phyloP scores from a whole-genome alignment of 2,797 vertebrate species.

The Naso thynnoides region DNA sequence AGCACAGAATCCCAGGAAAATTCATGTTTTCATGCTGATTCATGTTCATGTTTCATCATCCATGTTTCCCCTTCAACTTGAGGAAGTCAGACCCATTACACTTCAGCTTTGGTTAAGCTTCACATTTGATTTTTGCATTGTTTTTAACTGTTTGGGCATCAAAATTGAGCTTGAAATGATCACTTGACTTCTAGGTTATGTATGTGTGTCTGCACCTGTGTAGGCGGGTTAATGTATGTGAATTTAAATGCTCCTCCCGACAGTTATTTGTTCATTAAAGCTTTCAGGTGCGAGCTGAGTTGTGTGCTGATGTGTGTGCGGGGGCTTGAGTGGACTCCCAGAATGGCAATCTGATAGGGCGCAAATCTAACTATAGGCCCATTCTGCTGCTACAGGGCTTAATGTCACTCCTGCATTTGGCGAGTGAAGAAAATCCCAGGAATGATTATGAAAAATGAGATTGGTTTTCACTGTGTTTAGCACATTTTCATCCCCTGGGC shows the following conservation, averaged over 20 bases:
- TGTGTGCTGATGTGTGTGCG: constrained; percentile 10
- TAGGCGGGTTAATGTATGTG: constrained; percentile 26
- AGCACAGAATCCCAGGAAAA: constrained; percentile 4
- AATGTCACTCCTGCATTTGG: constrained; percentile 80
- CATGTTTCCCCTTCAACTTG: constrained; percentile 32
- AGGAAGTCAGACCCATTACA: constrained; percentile 39
- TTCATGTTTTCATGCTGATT: neutral
- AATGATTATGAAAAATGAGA: constrained; percentile 80
- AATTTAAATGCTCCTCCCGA: constrained; percentile 57
- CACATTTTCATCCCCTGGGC: constrained; percentile 77
- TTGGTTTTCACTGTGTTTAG: constrained; percentile 82
- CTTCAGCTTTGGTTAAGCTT: constrained; percentile 35
- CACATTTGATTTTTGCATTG: constrained; percentile 39
- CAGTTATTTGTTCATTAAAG: constrained; percentile 65
- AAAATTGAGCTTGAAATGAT: constrained; percentile 47
- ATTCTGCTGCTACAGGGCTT: constrained; percentile 75
- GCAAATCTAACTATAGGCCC: constrained; percentile 74
- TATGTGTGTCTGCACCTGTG: neutral
- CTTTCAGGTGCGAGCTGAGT: constrained; percentile 22
- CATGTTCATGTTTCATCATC: neutral
- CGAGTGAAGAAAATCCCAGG: constrained; percentile 75
- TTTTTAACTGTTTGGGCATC: constrained; percentile 48
- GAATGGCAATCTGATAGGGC: constrained; percentile 70
- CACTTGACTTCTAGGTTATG: constrained; percentile 21
- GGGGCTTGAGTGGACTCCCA: constrained; percentile 60